Evolutionary conservation across 1,140 invertebrate genomes (phyloP), one percentile per base, ranked within the genome.

Genomic region (Sinella curviseta): DNA sequence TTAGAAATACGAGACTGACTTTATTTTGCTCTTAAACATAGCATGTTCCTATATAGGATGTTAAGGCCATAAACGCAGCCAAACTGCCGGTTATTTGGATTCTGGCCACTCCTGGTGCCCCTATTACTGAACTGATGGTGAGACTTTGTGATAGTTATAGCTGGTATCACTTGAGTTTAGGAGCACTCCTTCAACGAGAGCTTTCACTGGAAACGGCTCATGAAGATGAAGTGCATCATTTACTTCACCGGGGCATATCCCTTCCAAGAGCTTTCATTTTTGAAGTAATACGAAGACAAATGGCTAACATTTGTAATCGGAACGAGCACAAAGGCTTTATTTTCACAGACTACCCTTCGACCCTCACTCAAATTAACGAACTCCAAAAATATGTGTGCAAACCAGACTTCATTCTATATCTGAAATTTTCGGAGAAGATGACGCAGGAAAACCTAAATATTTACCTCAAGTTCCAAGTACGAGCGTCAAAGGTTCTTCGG

Each of bases 391-490:
- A 12, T 33, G 65, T 70, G 1, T 30, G 30, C 12, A 70, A 70
- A 30, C 65, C 65, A 4, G 65, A 70, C 31, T 70, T 70, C n/a
- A 70, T 70, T 31, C 30, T 70, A 30, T 33, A 31, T 33, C 30
- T 70, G 1, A 70, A 70, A 33, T 33, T 70, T 2, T 70, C 65
- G 2, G 65, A 70, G 12, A 33, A 70, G 31, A 4, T 70, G 28
- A 70, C 65, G 12, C 26, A 33, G 31, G 65, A 70, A 70, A 70
- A 70, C 31, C 31, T 70, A 4, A 4, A 33, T 30, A 70, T 70
- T 70, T 70, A 31, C 24, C 14, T 70, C 26, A 70, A 31, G 65
- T 70, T 70, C 31, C 65, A 70, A 70, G 65, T 70, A 33, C 65
- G 65, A 70, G 65, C 65, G 4, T 70, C 65, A 30, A 70, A 70